Evolutionary conservation across 2,797 vertebrate species (phyloP).

Genomic region (Calcarius lapponicus): DNA sequence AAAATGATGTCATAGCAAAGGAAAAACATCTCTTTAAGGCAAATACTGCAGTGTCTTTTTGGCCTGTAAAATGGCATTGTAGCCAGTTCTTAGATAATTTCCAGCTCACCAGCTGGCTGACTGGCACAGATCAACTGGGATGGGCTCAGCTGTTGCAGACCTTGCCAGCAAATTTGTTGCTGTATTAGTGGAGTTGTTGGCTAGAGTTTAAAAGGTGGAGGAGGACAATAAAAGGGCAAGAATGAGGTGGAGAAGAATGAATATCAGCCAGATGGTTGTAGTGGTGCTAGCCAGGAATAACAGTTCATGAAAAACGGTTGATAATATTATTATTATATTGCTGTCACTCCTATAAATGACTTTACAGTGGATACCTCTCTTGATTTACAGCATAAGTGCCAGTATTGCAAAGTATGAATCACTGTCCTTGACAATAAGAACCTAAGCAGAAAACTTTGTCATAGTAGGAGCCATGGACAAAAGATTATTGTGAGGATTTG

Average conservation of each 20-base stretch:
- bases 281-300: background rate
- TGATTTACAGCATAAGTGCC: background rate
- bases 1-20: background rate
- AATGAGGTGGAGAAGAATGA: constrained; percentile 7
- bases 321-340: background rate
- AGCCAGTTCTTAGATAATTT: constrained; percentile 3
- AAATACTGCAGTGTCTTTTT: background rate
- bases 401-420: background rate
- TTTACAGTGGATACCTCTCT: background rate
- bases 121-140: constrained; percentile 24
- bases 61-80: background rate
- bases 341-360: background rate
- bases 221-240: constrained; percentile 8
- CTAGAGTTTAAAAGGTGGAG: constrained; percentile 23
- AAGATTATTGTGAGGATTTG: background rate
- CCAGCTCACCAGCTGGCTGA: constrained; percentile 49
- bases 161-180: constrained; percentile 37
- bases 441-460: background rate
- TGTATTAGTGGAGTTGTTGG: constrained; percentile 4
- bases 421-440: background rate
- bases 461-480: background rate
- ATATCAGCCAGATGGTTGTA: constrained; percentile 8
- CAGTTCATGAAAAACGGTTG: constrained; percentile 10
- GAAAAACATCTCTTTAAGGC: background rate
- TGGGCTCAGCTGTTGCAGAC: constrained; percentile 46